Evolutionary conservation across 1,140 invertebrate species (phyloP), one percentile per base, ranked within the genome.

Genomic region (Brachionus asplanchnoidis): DNA sequence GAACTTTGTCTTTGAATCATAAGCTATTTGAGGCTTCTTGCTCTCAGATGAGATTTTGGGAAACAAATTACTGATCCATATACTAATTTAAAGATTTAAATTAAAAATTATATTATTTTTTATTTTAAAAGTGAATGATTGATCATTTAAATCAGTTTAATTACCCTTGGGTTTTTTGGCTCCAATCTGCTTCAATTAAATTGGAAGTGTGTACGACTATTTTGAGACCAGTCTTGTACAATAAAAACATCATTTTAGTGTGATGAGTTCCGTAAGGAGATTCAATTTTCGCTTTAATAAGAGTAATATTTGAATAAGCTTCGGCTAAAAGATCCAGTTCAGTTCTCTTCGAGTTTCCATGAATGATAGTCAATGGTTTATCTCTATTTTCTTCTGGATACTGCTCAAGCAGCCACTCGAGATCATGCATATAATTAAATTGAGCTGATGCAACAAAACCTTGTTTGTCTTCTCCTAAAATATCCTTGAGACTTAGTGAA

Each of bases 181-280:
- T 92, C 96, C 96, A 98, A 90, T 99, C 96, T 84, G 93, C 92
- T 40, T 93, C 91, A 86, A 97, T 94, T 1, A 98, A 90, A 91
- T 99, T 99, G 0, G 95, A 95, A 0, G 96, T 98, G 2, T 94
- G 95, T 23, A 98, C 92, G 4, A 97, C 92, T 56, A 98, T 92
- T 79, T 95, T 91, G 44, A 97, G 89, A 2, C 94, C 94, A 11
- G 92, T 91, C 88, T 96, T 93, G 87, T 93, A 93, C 86, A 96
- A 95, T 36, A 93, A 92, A 1, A 97, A 90, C 36, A 98, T 91
- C 91, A 95, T 95, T 91, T 97, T 97, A 91, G 95, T 95, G 88
- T 97, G 96, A 91, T 97, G 96, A 85, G 93, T 94, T 32, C 95
- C 95, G 91, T 94, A 97, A 0, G 92, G 91, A 85, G 93, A 89